Conservation (phyloP, 2,888 invertebrate species). For the Heteropelma amictum region DNA sequence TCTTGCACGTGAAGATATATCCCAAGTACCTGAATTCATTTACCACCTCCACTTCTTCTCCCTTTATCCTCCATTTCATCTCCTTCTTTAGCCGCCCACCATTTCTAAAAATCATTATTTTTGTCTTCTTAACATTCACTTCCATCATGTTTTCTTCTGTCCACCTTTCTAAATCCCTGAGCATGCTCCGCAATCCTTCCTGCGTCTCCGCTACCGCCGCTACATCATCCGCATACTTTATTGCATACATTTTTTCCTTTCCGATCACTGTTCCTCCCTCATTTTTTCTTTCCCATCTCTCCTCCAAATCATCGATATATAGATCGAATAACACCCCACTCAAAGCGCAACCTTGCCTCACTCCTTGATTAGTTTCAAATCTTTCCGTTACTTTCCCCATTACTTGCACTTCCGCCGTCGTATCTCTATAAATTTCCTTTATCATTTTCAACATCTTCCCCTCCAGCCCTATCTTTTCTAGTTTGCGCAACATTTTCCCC, state of each 20-base stretch:
- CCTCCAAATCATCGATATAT: background rate
- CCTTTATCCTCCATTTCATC: constrained; percentile 11
- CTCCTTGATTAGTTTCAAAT: background rate
- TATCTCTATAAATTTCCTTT: constrained; percentile 19
- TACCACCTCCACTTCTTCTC: constrained; percentile 27
- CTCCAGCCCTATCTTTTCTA: constrained; percentile 21
- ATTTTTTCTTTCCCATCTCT: background rate
- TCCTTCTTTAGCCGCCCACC: constrained; percentile 27
- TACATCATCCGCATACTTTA: background rate
- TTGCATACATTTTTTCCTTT: background rate
- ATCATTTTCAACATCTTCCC: constrained; percentile 41
- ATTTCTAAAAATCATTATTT: constrained; percentile 45
- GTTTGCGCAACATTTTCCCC: constrained; percentile 38
- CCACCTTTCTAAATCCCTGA: constrained; percentile 7
- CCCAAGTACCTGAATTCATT: constrained; percentile 42
- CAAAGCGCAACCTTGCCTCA: background rate
- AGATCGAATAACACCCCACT: background rate
- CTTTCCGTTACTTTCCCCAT: background rate
- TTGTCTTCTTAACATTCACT: constrained; percentile 49
- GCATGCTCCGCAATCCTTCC: constrained; percentile 29
- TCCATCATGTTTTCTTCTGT: constrained; percentile 4
- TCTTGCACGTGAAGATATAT: constrained; percentile 16
- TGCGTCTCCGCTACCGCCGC: background rate
- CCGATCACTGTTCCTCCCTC: background rate
- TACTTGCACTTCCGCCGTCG: background rate